Percentiles rank a stretch among this genome's conserved stretches.
Evolutionary conservation across 2,888 invertebrate genomes (phyloP).

Genomic region (Ormyrus labotus): DNA sequence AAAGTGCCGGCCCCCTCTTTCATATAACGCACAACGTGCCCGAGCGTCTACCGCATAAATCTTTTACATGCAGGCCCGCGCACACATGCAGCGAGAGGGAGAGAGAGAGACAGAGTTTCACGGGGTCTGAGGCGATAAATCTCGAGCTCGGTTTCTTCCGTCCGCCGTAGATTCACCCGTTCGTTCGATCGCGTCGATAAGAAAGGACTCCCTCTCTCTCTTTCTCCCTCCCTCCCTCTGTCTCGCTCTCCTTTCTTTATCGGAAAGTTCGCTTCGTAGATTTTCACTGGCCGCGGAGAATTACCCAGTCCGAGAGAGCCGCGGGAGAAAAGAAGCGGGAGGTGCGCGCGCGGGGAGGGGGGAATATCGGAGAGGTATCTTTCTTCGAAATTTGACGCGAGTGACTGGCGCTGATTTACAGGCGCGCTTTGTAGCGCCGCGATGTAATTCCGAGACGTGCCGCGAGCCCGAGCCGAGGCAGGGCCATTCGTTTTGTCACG

Average conservation of each 20-base stretch:
- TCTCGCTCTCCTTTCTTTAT: constrained; percentile 9
- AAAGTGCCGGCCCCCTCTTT: background rate
- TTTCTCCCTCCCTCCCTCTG: background rate
- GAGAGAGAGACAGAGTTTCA: constrained; percentile 1
- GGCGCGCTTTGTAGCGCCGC: background rate
- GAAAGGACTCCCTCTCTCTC: constrained; percentile 33
- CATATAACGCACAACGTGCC: constrained; percentile 37
- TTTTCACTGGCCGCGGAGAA: constrained; percentile 22
- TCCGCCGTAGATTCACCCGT: constrained; percentile 44
- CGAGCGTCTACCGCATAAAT: constrained; percentile 47
- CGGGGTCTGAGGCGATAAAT: constrained; percentile 40
- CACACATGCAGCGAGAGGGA: background rate
- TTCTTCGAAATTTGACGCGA: constrained; percentile 36
- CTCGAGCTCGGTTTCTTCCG: constrained; percentile 39
- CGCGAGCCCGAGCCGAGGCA: too few relatives aligned
- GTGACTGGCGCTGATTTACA: constrained; percentile 35
- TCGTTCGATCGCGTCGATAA: constrained; percentile 50
- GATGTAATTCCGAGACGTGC: too few relatives aligned
- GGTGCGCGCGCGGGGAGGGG: background rate
- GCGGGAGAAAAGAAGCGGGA: constrained; percentile 20
- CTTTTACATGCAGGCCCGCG: constrained; percentile 37
- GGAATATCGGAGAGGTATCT: background rate
- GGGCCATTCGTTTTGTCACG: background rate
- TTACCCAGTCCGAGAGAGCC: constrained; percentile 19
- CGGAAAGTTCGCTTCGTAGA: background rate